phyloP scores from a whole-genome alignment of 2,888 invertebrate genomes.

The Xylota segnis region DNA sequence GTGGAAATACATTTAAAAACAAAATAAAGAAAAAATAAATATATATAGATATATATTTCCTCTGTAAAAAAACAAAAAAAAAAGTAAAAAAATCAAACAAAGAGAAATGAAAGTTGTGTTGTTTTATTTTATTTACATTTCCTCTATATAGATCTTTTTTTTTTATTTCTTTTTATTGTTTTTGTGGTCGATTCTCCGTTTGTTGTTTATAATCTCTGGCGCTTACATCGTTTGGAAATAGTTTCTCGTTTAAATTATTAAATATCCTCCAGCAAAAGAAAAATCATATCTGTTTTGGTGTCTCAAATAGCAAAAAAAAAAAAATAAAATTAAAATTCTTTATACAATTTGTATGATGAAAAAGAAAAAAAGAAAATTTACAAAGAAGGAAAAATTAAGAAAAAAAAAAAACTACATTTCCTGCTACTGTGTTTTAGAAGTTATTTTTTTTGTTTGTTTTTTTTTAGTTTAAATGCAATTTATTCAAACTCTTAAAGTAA shows the following conservation, averaged over 20 bases:
- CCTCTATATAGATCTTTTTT: constrained; percentile 80
- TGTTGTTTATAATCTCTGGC: constrained; percentile 78
- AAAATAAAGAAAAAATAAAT: constrained; percentile 44
- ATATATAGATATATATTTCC: constrained; percentile 74
- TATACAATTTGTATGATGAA: constrained; percentile 40
- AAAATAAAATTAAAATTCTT: constrained; percentile 16
- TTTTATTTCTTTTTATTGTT: constrained; percentile 82
- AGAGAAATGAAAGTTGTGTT: constrained; percentile 79
- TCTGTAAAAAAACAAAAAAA: constrained; percentile 77
- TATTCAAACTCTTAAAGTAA: constrained; percentile 27
- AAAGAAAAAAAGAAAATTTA: constrained; percentile 60
- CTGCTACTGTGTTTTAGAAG: constrained; percentile 74
- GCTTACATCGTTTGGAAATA: constrained; percentile 79
- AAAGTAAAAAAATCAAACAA: constrained; percentile 74
- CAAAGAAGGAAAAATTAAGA: constrained; percentile 39
- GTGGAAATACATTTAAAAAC: constrained; percentile 61
- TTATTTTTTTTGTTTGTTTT: constrained; percentile 45
- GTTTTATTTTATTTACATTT: constrained; percentile 82
- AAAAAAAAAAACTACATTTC: constrained; percentile 70
- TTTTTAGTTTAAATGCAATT: constrained; percentile 21
- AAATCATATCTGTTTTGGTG: constrained; percentile 84
- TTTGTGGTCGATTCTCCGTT: constrained; percentile 75
- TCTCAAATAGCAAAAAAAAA: constrained; percentile 78
- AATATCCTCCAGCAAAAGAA: constrained; percentile 63
- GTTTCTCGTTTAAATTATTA: constrained; percentile 33